Conservation (phyloP, 2,797 vertebrate genomes). For the Anabas testudineus region DNA sequence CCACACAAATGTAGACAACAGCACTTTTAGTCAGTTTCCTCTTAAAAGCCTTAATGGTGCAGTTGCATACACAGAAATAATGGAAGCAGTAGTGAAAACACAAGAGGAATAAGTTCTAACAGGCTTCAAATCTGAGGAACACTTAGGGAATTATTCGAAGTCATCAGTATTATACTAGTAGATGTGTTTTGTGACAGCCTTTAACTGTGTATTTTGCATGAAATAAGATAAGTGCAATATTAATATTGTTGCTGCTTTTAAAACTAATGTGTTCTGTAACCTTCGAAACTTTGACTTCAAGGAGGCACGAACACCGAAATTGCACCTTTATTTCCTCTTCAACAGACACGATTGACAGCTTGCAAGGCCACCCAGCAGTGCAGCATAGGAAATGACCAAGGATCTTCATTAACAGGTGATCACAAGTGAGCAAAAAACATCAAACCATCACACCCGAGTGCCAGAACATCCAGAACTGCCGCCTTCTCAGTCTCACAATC, state of each 20-base stretch:
- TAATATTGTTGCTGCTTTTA: slow-evolving; percentile 19
- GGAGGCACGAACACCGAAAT: slow-evolving; percentile 22
- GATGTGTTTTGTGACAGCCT: not conserved
- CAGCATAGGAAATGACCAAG: slow-evolving; percentile 21
- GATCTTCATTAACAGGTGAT: slow-evolving; percentile 60
- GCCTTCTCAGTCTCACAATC: slow-evolving; percentile 48
- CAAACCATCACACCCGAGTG: slow-evolving; percentile 30
- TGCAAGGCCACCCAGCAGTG: slow-evolving; percentile 15
- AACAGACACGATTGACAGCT: slow-evolving; percentile 30
- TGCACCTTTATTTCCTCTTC: slow-evolving; percentile 10
- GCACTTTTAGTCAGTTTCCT: not conserved
- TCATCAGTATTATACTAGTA: too few relatives aligned
- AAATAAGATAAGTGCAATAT: not conserved
- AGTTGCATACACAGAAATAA: not conserved
- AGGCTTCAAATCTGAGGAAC: too few relatives aligned
- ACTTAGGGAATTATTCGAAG: too few relatives aligned
- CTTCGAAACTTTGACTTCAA: slow-evolving; percentile 39
- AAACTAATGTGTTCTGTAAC: not conserved
- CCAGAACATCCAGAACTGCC: slow-evolving; percentile 44
- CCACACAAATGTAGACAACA: not conserved
- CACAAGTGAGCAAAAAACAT: slow-evolving; percentile 55
- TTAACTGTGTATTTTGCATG: slow-evolving; percentile 2
- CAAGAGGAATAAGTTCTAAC: too few relatives aligned
- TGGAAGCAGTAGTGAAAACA: not conserved
- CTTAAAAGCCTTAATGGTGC: not conserved